Evolutionary conservation across 2,113 vertebrate genomes (phyloP).

Genomic region (Hirundichthys speculiger): DNA sequence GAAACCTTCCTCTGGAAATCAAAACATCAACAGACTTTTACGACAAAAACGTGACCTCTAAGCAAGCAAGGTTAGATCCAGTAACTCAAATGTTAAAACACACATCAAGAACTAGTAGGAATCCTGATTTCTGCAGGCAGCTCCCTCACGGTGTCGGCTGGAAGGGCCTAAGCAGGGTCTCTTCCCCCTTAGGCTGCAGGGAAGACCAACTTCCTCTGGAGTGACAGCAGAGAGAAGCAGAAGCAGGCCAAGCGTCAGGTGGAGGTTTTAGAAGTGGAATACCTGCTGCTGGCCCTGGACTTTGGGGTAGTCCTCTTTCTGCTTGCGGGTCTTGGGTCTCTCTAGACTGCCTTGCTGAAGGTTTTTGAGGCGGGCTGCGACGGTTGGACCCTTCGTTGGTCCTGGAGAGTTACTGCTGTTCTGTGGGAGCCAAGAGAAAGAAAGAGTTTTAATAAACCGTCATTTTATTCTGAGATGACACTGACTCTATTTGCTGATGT

Average conservation of each 20-base stretch:
- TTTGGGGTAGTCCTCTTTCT: constrained; percentile 90
- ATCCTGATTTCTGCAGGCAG: constrained; percentile 5
- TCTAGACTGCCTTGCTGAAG: constrained; percentile 90
- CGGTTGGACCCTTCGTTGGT: constrained; percentile 85
- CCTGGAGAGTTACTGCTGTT: constrained; percentile 82
- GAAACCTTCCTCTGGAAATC: constrained; percentile 51
- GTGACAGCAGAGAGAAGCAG: constrained; percentile 23
- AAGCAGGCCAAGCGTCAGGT: constrained; percentile 34
- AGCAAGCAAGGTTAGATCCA: constrained; percentile 49
- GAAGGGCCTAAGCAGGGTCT: constrained; percentile 18
- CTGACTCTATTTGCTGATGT: too few relatives aligned
- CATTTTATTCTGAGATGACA: too few relatives aligned
- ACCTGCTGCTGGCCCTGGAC: constrained; percentile 96
- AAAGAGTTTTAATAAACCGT: not conserved
- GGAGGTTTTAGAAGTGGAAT: constrained; percentile 79
- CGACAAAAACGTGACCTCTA: constrained; percentile 54
- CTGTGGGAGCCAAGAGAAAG: constrained; percentile 42
- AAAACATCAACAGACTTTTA: constrained; percentile 51
- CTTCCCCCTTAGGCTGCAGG: constrained; percentile 7
- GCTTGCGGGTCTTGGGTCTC: constrained; percentile 88
- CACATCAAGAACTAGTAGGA: constrained; percentile 49
- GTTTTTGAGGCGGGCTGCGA: constrained; percentile 89
- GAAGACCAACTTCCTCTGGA: constrained; percentile 18
- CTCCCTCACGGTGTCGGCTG: constrained; percentile 34
- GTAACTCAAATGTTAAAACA: constrained; percentile 55